Base-by-base conservation (phyloP, 1,140 invertebrate genomes). In the Zaprionus ghesquierei region DNA sequence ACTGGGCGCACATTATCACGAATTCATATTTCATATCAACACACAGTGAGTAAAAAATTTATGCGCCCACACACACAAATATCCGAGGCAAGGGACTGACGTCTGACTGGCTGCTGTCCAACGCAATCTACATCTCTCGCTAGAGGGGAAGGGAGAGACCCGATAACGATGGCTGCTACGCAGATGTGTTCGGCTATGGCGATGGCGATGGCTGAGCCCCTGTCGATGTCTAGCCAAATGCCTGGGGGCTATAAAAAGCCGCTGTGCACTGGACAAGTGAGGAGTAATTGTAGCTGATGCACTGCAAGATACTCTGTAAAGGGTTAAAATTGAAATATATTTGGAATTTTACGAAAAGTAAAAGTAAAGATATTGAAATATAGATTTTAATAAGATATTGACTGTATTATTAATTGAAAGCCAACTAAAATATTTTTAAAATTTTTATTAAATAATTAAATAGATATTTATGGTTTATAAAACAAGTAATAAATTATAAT, bases 81-180 rank as follows among this genome's bases (percentile, higher is more conserved):
- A 31, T n/a, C 20, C 31, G 44, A 18, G 41, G 15, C 41, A 10
- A 22, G 10, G 2, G 41, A 73, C 70, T 78, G 68, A 85, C 64
- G 70, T 87, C 81, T 73, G 71, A 70, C 78, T 81, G 78, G 70
- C 68, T 78, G 71, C 74, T 66, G 75, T 81, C 81, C 82, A 81
- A 78, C 79, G 65, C 75, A 87, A 86, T 86, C 81, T 86, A 87
- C 82, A 86, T 86, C 81, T 76, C 58, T 69, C 41, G 31, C n/a
- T n/a, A n/a, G 15, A 27, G 5, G 8, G 35, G 35, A 15, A 18
- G 41, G 18, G 2, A 12, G 35, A n/a, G n/a, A 29, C 29, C 27
- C 44, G 46, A 44, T 69, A 50, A 27, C 18, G 38, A 51, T 38
- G 64, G 27, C n/a, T n/a, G 35, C 38, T n/a, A 33, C 35, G 53